These are phyloP conservation scores for Dugesia japonica DNA, from an alignment of 2,888 invertebrate genomes.

Conservation along the genomic window DNA sequence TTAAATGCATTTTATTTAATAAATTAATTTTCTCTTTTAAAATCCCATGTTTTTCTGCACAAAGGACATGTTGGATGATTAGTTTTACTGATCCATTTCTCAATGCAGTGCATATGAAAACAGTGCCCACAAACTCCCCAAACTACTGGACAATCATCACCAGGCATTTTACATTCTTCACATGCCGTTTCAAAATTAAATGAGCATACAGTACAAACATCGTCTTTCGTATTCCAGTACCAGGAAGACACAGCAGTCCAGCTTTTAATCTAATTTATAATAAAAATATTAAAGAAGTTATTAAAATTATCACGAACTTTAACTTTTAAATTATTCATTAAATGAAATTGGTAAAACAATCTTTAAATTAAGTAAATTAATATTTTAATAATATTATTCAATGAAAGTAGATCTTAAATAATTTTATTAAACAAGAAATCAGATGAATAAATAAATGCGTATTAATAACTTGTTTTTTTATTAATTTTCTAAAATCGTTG, in stretches of 20 bases:
- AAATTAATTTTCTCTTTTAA: constrained; percentile 55
- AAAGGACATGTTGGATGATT: constrained; percentile 59
- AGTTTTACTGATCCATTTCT: constrained; percentile 66
- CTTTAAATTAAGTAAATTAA: too few species aligned
- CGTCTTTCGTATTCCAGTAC: not conserved
- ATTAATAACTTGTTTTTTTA: too few species aligned
- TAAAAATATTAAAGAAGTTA: not conserved
- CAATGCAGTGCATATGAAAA: constrained; percentile 97
- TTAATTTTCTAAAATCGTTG: too few species aligned
- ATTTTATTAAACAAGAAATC: too few species aligned
- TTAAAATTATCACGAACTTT: not conserved
- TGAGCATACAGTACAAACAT: not conserved
- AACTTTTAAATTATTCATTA: constrained; percentile 11
- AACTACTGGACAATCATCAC: constrained; percentile 92
- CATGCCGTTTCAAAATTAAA: constrained; percentile 50
- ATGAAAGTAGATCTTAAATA: too few species aligned
- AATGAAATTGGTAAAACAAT: not conserved
- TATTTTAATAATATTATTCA: too few species aligned
- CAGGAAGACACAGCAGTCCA: not conserved
- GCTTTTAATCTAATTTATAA: not conserved
- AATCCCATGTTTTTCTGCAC: constrained; percentile 98
- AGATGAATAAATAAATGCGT: too few species aligned
- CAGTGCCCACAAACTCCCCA: constrained; percentile 97
- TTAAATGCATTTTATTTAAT: not conserved
- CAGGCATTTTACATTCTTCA: constrained; percentile 86